Evolutionary conservation across 2,888 invertebrate genomes (phyloP).

Genomic region (Bellardia bayeri): DNA sequence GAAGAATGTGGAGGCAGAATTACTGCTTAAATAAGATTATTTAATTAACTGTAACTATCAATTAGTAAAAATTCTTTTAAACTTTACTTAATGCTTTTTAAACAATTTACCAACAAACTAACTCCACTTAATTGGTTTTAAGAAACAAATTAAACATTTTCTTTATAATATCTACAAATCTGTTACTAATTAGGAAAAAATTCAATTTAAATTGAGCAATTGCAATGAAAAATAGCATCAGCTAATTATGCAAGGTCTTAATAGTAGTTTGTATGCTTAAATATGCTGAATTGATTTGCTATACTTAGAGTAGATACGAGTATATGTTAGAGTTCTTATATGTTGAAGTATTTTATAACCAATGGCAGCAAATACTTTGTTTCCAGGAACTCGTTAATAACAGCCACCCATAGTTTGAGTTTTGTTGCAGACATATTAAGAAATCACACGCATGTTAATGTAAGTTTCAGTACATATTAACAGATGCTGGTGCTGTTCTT

Average conservation of each 20-base stretch:
- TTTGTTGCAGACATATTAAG: constrained; percentile 40
- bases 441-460: constrained; percentile 53
- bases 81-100: no score
- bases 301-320: background rate
- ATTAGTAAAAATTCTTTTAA: no score
- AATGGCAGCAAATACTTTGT: background rate
- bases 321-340: background rate
- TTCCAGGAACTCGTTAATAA: constrained; percentile 28
- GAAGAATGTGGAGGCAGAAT: no score
- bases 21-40: no score
- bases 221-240: constrained; percentile 10
- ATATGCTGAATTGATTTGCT: constrained; percentile 33
- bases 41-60: no score
- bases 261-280: constrained; percentile 6
- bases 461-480: background rate
- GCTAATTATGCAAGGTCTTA: background rate
- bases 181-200: constrained; percentile 43
- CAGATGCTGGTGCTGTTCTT: constrained; percentile 8
- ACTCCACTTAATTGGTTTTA: background rate
- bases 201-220: constrained; percentile 50
- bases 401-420: constrained; percentile 47
- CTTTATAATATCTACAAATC: background rate
- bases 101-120: no score
- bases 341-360: background rate
- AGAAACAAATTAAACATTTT: background rate